phyloP scores from a whole-genome alignment of 2,888 invertebrate species.

The Trissolcus japonicus region DNA sequence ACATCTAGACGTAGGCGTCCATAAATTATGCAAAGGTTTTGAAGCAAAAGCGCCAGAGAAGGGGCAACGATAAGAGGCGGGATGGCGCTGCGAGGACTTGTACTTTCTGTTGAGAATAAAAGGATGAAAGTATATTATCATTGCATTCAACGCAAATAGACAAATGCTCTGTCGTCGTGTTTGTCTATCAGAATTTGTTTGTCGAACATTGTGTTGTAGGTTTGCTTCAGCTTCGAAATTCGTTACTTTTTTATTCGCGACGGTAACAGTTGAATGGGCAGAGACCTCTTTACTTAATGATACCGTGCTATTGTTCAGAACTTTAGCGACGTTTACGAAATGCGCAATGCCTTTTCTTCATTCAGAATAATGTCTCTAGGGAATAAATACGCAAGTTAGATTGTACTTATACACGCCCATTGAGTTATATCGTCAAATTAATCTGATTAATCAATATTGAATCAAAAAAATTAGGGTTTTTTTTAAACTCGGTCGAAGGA shows the following conservation, averaged over 20 bases:
- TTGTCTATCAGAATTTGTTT: constrained; percentile 51
- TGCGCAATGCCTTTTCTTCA: constrained; percentile 19
- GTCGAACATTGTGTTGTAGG: constrained; percentile 48
- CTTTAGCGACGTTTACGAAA: constrained; percentile 31
- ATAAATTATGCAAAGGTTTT: constrained; percentile 57
- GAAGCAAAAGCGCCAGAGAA: constrained; percentile 10
- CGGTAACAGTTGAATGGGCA: constrained; percentile 44
- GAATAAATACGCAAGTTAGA: constrained; percentile 3
- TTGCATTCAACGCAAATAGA: constrained; percentile 54
- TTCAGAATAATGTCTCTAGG: constrained; percentile 7
- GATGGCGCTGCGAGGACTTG: constrained; percentile 22
- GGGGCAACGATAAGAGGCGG: constrained; percentile 28
- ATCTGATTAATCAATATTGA: too few relatives aligned
- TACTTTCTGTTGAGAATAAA: constrained; percentile 44
- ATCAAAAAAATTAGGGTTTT: too few relatives aligned
- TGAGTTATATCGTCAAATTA: background rate
- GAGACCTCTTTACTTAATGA: constrained; percentile 41
- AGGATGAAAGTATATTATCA: constrained; percentile 47
- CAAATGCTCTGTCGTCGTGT: constrained; percentile 43
- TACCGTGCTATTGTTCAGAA: constrained; percentile 27
- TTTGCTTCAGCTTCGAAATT: constrained; percentile 27
- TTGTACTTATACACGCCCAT: background rate
- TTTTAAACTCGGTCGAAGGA: too few relatives aligned
- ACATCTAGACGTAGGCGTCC: constrained; percentile 53
- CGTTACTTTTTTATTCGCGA: constrained; percentile 39